phyloP scores from a whole-genome alignment of 1,140 invertebrate genomes.

The Octopus sinensis region DNA sequence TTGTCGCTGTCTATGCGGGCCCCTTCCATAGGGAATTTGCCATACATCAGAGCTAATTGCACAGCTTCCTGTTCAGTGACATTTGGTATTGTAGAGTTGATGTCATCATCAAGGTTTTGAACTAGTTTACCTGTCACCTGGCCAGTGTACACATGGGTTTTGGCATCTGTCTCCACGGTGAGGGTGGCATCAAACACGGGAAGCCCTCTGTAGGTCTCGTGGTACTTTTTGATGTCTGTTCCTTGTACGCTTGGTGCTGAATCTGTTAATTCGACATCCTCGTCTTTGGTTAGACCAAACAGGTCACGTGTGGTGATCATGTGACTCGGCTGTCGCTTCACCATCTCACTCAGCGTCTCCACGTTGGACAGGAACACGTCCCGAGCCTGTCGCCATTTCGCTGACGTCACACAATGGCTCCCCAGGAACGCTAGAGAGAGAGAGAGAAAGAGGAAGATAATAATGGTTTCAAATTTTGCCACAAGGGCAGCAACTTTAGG shows the following conservation, averaged over 20 bases:
- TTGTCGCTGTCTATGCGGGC: neutral
- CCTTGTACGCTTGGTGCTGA: conserved; percentile 20
- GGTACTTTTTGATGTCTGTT: conserved; percentile 20
- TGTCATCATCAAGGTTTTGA: conserved; percentile 16
- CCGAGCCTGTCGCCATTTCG: neutral
- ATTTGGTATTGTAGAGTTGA: conserved; percentile 6
- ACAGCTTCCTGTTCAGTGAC: conserved; percentile 11
- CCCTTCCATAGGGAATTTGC: neutral
- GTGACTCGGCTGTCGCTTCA: neutral
- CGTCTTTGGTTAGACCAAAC: neutral
- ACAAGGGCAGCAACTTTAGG: no score
- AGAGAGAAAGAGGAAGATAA: no score
- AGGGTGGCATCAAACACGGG: conserved; percentile 21
- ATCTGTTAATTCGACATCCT: conserved; percentile 2
- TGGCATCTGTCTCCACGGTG: conserved; percentile 20
- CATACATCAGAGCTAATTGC: conserved; percentile 5
- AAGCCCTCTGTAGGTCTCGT: conserved; percentile 29
- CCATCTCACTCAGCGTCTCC: neutral
- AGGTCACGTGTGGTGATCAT: neutral
- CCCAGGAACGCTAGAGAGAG: no score
- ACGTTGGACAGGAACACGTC: neutral
- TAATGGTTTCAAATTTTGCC: no score
- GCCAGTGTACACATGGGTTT: conserved; percentile 19
- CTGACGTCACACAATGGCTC: neutral
- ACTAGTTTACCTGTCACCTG: conserved; percentile 19